Conservation (phyloP, 2,888 invertebrate genomes). For the Drosophila percnosoma region DNA sequence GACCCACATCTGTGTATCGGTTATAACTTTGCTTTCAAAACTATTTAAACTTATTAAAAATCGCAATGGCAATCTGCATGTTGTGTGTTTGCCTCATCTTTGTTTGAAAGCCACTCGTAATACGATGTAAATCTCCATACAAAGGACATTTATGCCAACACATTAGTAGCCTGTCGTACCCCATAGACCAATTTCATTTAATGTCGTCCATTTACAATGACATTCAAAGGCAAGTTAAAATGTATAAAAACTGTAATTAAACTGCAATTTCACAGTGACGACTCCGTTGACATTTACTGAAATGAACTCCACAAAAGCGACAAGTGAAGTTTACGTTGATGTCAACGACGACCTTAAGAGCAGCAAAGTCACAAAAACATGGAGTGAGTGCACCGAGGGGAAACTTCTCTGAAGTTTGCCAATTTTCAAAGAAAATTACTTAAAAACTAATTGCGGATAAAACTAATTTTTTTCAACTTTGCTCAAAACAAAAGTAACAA, state of each 20-base stretch:
- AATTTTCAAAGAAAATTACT: constrained; percentile 23
- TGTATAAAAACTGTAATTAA: constrained; percentile 65
- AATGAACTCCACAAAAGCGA: constrained; percentile 39
- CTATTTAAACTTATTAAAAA: not conserved
- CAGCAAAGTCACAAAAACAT: constrained; percentile 45
- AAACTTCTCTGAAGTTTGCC: constrained; percentile 30
- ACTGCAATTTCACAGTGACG: constrained; percentile 59
- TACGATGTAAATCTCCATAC: constrained; percentile 10
- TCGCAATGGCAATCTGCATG: not conserved
- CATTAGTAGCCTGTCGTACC: constrained; percentile 16
- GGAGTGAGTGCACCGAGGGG: not conserved
- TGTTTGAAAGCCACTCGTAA: constrained; percentile 1
- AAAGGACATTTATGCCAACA: constrained; percentile 7
- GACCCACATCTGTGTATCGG: not conserved
- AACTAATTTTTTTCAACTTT: constrained; percentile 12
- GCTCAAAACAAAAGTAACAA: not conserved
- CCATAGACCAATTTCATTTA: constrained; percentile 51
- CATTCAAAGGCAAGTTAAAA: constrained; percentile 59
- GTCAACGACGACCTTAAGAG: constrained; percentile 43
- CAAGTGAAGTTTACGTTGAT: constrained; percentile 30
- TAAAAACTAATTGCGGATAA: constrained; percentile 7
- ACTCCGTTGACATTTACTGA: constrained; percentile 53
- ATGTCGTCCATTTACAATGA: constrained; percentile 46
- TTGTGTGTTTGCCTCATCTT: not conserved
- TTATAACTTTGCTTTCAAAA: not conserved